These are phyloP conservation scores for Spea bombifrons DNA, from an alignment of 2,113 vertebrate species.

Conservation along the genomic window DNA sequence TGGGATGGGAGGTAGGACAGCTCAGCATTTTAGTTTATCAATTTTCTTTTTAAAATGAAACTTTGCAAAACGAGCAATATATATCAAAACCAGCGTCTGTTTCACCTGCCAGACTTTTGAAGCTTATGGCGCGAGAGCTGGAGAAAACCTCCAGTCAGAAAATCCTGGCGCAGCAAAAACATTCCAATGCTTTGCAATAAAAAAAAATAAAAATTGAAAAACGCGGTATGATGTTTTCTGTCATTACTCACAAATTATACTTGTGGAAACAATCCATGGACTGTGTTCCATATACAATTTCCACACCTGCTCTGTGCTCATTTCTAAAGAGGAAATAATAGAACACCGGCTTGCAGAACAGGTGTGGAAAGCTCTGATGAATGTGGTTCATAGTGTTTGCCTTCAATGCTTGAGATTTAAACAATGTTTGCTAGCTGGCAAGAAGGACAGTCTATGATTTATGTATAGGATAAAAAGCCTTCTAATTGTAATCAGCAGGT, in stretches of 20 bases:
- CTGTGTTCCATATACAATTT: constrained; percentile 40
- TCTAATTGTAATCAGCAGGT: not conserved
- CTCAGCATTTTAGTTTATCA: too few species aligned
- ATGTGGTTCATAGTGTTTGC: constrained; percentile 43
- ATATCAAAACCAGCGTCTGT: not conserved
- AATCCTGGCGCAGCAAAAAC: constrained; percentile 35
- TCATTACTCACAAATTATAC: constrained; percentile 42
- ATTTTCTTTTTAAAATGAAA: too few species aligned
- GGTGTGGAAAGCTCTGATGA: constrained; percentile 45
- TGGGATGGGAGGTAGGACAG: too few species aligned
- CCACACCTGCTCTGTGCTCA: constrained; percentile 39
- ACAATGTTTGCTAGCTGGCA: constrained; percentile 23
- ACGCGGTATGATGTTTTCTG: constrained; percentile 44
- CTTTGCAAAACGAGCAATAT: too few species aligned
- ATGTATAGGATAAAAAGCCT: not conserved
- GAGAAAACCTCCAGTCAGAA: constrained; percentile 37
- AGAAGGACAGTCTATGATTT: constrained; percentile 7
- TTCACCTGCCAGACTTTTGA: constrained; percentile 4
- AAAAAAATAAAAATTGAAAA: constrained; percentile 49
- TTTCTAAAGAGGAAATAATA: constrained; percentile 38
- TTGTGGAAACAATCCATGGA: constrained; percentile 36
- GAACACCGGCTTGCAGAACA: constrained; percentile 33
- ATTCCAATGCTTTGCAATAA: constrained; percentile 47
- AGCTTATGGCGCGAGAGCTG: constrained; percentile 39
- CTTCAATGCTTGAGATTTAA: constrained; percentile 45